Percentiles rank a stretch among this genome's conserved stretches.
phyloP scores from a whole-genome alignment of 2,797 vertebrate species.

The Diplodus sargus region DNA sequence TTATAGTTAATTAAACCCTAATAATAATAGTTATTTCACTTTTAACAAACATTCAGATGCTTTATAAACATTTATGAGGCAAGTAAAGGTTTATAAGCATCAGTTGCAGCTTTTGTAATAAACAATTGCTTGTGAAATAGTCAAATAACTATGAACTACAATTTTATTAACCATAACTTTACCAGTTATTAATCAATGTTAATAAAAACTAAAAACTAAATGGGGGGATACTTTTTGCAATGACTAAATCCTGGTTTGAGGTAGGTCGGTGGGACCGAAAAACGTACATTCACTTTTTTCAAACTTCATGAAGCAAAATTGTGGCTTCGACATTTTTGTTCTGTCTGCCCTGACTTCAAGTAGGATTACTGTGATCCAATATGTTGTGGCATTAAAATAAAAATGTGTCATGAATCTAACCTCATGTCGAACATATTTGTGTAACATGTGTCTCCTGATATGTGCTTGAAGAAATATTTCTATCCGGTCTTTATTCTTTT shows the following conservation, averaged over 20 bases:
- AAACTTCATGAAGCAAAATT: background rate
- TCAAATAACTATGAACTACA: too few species aligned
- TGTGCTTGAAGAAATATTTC: background rate
- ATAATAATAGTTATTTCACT: too few species aligned
- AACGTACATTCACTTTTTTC: background rate
- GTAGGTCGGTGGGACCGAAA: background rate
- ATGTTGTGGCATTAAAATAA: background rate
- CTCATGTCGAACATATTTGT: background rate
- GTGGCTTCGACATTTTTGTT: background rate
- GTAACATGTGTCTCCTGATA: background rate
- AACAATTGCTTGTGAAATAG: too few species aligned
- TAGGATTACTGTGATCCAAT: background rate
- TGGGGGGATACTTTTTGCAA: background rate
- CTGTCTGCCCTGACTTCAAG: background rate
- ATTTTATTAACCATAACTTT: too few species aligned
- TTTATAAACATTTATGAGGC: too few species aligned
- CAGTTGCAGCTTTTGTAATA: too few species aligned
- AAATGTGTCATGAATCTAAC: background rate
- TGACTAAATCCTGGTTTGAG: background rate
- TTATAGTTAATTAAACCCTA: too few species aligned
- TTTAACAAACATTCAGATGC: too few species aligned
- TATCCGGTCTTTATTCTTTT: background rate
- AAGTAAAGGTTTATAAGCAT: too few species aligned
- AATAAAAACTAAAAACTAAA: background rate
- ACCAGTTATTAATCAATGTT: too few species aligned